These are phyloP conservation scores for Iguana delicatissima DNA, from an alignment of 2,797 vertebrate genomes.

Conservation along the genomic window DNA sequence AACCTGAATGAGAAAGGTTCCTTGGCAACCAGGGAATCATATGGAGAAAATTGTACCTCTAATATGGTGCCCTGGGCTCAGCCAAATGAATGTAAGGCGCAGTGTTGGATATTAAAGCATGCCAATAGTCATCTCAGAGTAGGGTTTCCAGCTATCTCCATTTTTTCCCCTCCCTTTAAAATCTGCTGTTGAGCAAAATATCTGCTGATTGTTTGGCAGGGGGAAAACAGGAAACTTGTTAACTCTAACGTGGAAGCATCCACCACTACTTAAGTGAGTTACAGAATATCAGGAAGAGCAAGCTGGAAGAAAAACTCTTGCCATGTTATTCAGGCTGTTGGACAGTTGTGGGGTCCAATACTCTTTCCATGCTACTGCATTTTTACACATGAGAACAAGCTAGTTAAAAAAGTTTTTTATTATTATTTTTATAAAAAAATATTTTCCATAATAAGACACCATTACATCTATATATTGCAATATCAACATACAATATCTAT, in stretches of 20 bases:
- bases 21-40: conserved; percentile 29
- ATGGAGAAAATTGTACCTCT: background rate
- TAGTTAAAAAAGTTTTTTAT: too few species aligned
- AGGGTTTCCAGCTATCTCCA: conserved; percentile 55
- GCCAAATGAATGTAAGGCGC: conserved; percentile 52
- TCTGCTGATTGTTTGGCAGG: background rate
- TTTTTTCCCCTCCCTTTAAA: background rate
- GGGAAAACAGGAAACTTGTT: too few species aligned
- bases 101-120: conserved; percentile 43
- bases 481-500: too few species aligned
- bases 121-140: conserved; percentile 31
- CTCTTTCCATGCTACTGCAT: too few species aligned
- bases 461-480: too few species aligned
- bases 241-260: too few species aligned
- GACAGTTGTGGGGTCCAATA: too few species aligned
- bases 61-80: conserved; percentile 30
- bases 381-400: too few species aligned
- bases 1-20: conserved; percentile 37
- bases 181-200: background rate
- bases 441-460: too few species aligned
- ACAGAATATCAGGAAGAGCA: background rate
- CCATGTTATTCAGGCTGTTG: too few species aligned
- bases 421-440: too few species aligned
- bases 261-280: background rate
- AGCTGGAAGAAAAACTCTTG: too few species aligned